Percentiles rank a stretch among this genome's conserved stretches.
Evolutionary conservation across 2,888 invertebrate species (phyloP).

Genomic region (Tribolium freemani): DNA sequence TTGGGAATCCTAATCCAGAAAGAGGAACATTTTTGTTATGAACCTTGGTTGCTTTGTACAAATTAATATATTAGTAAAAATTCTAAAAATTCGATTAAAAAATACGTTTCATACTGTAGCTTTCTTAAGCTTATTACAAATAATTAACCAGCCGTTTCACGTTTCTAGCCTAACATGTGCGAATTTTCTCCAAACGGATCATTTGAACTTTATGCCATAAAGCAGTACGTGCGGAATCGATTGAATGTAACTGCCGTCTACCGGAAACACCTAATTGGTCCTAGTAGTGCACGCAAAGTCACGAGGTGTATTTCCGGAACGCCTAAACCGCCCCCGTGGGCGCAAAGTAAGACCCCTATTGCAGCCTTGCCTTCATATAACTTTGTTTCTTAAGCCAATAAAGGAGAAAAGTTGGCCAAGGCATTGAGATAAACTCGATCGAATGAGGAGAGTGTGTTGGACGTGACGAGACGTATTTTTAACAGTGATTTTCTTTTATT

Average conservation of each 20-base stretch:
- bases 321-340: slow-evolving; percentile 36
- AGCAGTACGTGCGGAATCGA: slow-evolving; percentile 20
- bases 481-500: slow-evolving; percentile 26
- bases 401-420: slow-evolving; percentile 50
- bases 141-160: neutral
- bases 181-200: neutral
- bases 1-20: no score
- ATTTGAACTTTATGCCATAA: neutral
- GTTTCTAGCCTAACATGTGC: neutral
- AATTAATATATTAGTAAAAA: no score
- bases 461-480: slow-evolving; percentile 43
- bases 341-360: slow-evolving; percentile 14
- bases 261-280: slow-evolving; percentile 34
- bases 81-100: no score
- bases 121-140: no score
- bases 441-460: slow-evolving; percentile 39
- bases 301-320: slow-evolving; percentile 5
- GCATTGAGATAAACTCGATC: slow-evolving; percentile 51
- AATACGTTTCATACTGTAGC: no score
- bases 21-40: no score
- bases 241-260: slow-evolving; percentile 10
- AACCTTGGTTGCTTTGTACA: no score
- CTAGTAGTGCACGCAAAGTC: slow-evolving; percentile 32
- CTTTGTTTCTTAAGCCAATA: slow-evolving; percentile 53
- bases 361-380: slow-evolving; percentile 41